Evolutionary conservation across 2,888 invertebrate species (phyloP).

Genomic region (Idaea dimidiata): DNA sequence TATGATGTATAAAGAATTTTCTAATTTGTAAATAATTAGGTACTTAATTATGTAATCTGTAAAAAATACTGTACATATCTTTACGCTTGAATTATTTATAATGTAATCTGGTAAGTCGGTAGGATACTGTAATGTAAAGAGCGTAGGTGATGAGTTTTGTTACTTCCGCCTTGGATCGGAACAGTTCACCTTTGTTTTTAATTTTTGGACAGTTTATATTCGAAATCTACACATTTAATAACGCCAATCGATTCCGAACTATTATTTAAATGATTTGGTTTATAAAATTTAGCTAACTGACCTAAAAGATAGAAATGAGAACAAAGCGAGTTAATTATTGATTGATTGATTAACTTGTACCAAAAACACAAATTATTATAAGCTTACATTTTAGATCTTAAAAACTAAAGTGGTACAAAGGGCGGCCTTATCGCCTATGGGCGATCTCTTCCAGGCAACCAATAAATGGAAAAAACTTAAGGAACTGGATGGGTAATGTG

Average conservation of each 20-base stretch:
- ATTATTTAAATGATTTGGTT: background rate
- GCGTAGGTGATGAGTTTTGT: conserved; percentile 18
- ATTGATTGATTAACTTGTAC: no score
- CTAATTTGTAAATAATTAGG: conserved; percentile 78
- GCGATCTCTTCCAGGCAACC: no score
- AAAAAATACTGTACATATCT: conserved; percentile 80
- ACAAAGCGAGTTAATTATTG: no score
- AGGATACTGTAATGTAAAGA: conserved; percentile 47
- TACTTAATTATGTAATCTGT: conserved; percentile 78
- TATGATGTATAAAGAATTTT: conserved; percentile 77
- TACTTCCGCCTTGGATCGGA: conserved; percentile 5
- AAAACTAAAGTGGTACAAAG: no score
- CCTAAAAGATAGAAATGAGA: no score
- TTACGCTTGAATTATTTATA: conserved; percentile 80
- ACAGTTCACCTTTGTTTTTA: background rate
- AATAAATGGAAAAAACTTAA: no score
- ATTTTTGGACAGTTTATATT: background rate
- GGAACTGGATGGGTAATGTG: no score
- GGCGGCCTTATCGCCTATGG: no score
- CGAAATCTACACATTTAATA: background rate
- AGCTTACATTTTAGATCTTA: no score
- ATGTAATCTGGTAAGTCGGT: conserved; percentile 63
- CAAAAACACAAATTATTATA: no score
- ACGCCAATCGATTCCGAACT: background rate
- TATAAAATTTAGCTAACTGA: no score